Conservation (phyloP, 1,140 invertebrate genomes). For the Vanessa atalanta region DNA sequence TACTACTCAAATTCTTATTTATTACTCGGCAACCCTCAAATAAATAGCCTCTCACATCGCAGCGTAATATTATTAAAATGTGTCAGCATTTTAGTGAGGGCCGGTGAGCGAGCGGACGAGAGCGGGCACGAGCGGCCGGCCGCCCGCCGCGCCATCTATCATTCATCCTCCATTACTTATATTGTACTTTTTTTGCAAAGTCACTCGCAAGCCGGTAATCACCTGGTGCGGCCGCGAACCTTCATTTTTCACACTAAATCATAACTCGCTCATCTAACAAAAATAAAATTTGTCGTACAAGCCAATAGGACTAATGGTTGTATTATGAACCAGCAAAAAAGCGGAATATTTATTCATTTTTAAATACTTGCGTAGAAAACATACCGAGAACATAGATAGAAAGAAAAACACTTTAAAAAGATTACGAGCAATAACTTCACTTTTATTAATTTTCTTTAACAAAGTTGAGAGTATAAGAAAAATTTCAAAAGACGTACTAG, state of each 20-base stretch:
- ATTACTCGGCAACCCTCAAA: constrained; percentile 70
- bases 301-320: constrained; percentile 76
- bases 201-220: constrained; percentile 80
- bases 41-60: constrained; percentile 76
- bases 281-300: constrained; percentile 80
- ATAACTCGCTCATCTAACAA: constrained; percentile 78
- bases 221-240: constrained; percentile 76
- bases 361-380: constrained; percentile 1
- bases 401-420: constrained; percentile 26
- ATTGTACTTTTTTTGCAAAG: constrained; percentile 80
- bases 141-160: constrained; percentile 69
- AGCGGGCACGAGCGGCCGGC: constrained; percentile 51
- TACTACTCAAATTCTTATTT: constrained; percentile 76
- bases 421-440: constrained; percentile 24
- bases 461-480: constrained; percentile 6
- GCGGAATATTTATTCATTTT: constrained; percentile 16
- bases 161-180: constrained; percentile 81
- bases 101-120: constrained; percentile 49
- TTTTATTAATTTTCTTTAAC: constrained; percentile 15
- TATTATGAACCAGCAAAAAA: constrained; percentile 71
- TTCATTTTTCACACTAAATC: constrained; percentile 80
- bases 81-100: constrained; percentile 75
- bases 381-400: background rate
- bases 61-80: constrained; percentile 80
- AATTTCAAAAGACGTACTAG: background rate